Conservation (phyloP, 2,888 invertebrate species). For the Malthinus seriepunctatus region DNA sequence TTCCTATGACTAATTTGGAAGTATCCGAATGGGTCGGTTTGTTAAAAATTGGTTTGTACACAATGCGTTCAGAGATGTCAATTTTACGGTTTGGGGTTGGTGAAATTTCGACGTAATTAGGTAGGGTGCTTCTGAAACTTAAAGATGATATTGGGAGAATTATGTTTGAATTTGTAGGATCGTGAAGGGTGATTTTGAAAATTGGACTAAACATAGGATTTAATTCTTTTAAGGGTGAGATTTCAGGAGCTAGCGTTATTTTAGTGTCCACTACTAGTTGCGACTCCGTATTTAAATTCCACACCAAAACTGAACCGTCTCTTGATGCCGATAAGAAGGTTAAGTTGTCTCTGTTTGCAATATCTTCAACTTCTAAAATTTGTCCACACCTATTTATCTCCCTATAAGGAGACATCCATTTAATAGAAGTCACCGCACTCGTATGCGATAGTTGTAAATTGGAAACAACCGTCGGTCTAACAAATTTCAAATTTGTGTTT, state of each 20-base stretch:
- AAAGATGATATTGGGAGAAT: conserved; percentile 43
- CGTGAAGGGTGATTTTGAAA: conserved; percentile 59
- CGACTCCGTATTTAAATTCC: conserved; percentile 65
- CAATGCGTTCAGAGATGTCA: conserved; percentile 27
- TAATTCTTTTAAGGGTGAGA: conserved; percentile 63
- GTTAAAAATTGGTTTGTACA: conserved; percentile 21
- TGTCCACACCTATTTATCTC: conserved; percentile 63
- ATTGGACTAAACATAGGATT: conserved; percentile 66
- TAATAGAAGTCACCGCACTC: conserved; percentile 65
- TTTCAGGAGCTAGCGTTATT: conserved; percentile 58
- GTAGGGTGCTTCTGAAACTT: conserved; percentile 49
- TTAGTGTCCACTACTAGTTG: conserved; percentile 35
- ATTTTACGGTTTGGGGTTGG: conserved; percentile 14
- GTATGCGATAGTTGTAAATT: conserved; percentile 65
- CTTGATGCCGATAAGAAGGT: conserved; percentile 68
- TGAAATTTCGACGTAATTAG: conserved; percentile 48
- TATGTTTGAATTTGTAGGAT: conserved; percentile 41
- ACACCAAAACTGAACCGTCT: conserved; percentile 71
- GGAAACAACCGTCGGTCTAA: conserved; percentile 65
- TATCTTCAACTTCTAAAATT: conserved; percentile 52
- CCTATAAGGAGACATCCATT: conserved; percentile 69
- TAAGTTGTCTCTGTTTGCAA: conserved; percentile 52
- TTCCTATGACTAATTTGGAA: neutral
- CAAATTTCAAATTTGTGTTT: conserved; percentile 60
- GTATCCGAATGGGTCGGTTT: neutral